Evolutionary conservation across 2,888 invertebrate genomes (phyloP).

Genomic region (Conomelus anceps): DNA sequence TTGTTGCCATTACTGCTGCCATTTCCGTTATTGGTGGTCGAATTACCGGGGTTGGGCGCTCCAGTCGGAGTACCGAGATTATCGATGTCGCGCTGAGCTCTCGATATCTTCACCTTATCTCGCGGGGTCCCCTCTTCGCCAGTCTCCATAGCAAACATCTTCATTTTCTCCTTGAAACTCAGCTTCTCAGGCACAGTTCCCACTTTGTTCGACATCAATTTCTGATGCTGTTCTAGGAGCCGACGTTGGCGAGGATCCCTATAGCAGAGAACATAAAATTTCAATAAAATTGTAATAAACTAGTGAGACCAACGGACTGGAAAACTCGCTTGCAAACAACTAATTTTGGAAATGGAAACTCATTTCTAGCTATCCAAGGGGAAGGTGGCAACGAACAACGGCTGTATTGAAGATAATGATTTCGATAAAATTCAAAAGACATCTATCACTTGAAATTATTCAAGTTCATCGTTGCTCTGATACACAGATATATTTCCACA

Average conservation of each 20-base stretch:
- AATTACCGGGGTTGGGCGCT: conserved; percentile 29
- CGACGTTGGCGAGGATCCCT: conserved; percentile 86
- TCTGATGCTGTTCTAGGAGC: conserved; percentile 72
- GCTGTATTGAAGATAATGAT: too few relatives aligned
- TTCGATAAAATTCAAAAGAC: too few relatives aligned
- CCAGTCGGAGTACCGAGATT: conserved; percentile 48
- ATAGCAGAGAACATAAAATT: conserved; percentile 30
- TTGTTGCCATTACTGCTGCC: not conserved
- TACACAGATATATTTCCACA: too few relatives aligned
- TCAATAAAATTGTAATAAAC: too few relatives aligned
- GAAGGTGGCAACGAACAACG: too few relatives aligned
- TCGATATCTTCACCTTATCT: conserved; percentile 92
- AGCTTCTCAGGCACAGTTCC: conserved; percentile 64
- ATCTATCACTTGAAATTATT: too few relatives aligned
- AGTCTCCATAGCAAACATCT: conserved; percentile 96
- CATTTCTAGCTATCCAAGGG: too few relatives aligned
- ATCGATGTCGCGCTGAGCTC: conserved; percentile 92
- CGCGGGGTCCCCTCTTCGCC: conserved; percentile 89
- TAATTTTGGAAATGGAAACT: too few relatives aligned
- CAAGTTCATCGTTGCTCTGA: too few relatives aligned
- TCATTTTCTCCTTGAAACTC: conserved; percentile 98
- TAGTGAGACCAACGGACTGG: too few relatives aligned
- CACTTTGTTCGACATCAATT: conserved; percentile 50
- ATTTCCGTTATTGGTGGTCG: conserved; percentile 5
- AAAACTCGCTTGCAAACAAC: too few relatives aligned